Conservation (phyloP, 2,888 invertebrate genomes). For the Syritta pipiens region DNA sequence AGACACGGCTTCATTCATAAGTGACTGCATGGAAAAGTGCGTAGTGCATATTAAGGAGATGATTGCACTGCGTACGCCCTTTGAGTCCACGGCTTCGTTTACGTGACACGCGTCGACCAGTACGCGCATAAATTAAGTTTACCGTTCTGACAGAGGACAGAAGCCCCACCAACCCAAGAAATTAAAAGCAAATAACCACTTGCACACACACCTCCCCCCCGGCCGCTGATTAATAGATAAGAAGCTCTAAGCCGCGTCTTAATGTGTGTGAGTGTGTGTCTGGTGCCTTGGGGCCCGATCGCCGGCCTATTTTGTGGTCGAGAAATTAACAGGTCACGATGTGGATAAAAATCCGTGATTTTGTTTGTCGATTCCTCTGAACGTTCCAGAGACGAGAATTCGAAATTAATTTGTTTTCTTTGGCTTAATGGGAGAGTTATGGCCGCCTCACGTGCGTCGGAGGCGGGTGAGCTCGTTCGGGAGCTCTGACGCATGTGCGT, state of each 20-base stretch:
- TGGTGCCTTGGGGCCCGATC: not conserved
- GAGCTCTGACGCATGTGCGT: no score
- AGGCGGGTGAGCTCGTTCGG: no score
- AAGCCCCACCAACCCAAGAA: not conserved
- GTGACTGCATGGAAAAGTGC: constrained; percentile 46
- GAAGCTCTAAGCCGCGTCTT: not conserved
- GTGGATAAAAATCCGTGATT: constrained; percentile 35
- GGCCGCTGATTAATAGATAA: constrained; percentile 7
- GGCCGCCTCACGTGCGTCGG: no score
- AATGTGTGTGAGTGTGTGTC: no score
- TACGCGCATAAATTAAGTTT: constrained; percentile 31
- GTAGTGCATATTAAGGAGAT: constrained; percentile 62
- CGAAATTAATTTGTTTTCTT: constrained; percentile 36
- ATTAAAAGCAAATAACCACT: constrained; percentile 16
- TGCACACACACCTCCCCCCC: no score
- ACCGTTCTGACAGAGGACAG: constrained; percentile 36
- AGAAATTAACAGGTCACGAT: constrained; percentile 52
- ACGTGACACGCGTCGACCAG: constrained; percentile 50
- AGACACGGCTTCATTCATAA: constrained; percentile 54
- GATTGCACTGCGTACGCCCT: constrained; percentile 53
- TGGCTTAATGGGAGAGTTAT: constrained; percentile 9
- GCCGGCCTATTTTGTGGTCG: constrained; percentile 28
- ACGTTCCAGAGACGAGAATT: constrained; percentile 15
- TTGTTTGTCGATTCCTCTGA: constrained; percentile 31
- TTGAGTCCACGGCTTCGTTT: constrained; percentile 56